Percentiles rank a stretch among this genome's conserved stretches.
Conservation (phyloP, 1,140 invertebrate genomes). For the Chrysoperla carnea region DNA sequence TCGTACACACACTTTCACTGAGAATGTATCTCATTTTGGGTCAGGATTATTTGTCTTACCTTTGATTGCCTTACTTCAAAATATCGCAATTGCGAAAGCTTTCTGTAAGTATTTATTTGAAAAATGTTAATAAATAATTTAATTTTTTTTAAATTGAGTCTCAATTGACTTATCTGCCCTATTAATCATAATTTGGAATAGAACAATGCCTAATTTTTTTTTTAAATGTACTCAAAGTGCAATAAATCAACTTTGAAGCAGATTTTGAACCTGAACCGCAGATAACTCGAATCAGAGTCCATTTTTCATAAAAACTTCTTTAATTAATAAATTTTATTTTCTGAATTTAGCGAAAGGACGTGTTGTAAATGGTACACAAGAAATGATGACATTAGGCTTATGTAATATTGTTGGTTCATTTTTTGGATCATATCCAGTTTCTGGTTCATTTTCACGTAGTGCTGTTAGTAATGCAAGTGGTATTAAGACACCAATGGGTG, state of each 20-base stretch:
- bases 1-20: constrained; percentile 30
- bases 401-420: constrained; percentile 58
- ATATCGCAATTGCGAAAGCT: constrained; percentile 63
- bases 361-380: constrained; percentile 40
- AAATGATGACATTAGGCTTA: constrained; percentile 45
- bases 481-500: constrained; percentile 52
- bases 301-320: too few relatives aligned
- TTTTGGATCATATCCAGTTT: constrained; percentile 50
- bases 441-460: constrained; percentile 52
- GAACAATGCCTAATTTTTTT: neutral
- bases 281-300: too few relatives aligned
- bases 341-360: constrained; percentile 28
- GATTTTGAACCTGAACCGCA: too few relatives aligned
- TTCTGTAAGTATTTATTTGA: constrained; percentile 43
- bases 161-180: neutral
- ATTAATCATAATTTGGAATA: neutral
- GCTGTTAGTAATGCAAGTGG: constrained; percentile 61
- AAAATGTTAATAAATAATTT: constrained; percentile 2
- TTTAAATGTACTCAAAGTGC: neutral
- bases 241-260: too few relatives aligned
- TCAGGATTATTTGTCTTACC: constrained; percentile 51
- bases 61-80: constrained; percentile 51
- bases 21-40: constrained; percentile 42
- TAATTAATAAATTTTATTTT: neutral
- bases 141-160: constrained; percentile 2